A percentile compares a stretch with the other conserved stretches of the same genome.
Evolutionary conservation across 2,113 vertebrate species (phyloP).

Genomic region (Carassius carassius): DNA sequence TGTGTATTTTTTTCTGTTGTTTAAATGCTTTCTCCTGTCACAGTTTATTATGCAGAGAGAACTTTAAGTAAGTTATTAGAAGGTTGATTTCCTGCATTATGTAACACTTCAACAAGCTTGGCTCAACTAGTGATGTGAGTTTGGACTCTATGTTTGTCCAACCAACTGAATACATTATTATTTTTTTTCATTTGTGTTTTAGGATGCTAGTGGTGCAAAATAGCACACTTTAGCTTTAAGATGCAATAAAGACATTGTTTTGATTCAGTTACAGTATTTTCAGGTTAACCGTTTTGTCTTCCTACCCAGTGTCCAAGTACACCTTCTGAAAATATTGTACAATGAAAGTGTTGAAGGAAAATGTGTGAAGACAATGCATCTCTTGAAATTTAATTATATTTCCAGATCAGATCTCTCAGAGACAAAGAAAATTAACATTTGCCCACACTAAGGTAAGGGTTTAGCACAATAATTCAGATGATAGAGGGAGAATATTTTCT

Average conservation of each 20-base stretch:
- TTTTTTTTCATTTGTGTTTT: neutral
- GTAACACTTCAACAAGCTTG: neutral
- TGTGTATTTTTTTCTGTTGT: neutral
- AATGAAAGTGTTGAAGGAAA: neutral
- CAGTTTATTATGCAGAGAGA: neutral
- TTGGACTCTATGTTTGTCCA: neutral
- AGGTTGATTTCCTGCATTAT: neutral
- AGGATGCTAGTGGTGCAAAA: neutral
- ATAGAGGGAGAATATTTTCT: constrained; percentile 23
- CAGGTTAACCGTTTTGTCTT: neutral
- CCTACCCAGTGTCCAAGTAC: neutral
- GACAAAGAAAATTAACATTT: constrained; percentile 7
- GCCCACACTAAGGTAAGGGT: constrained; percentile 15
- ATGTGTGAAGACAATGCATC: constrained; percentile 11
- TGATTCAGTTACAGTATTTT: neutral
- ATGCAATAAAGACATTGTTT: neutral
- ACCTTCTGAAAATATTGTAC: neutral
- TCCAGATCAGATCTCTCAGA: constrained; percentile 11
- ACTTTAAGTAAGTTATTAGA: neutral
- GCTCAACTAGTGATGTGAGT: neutral
- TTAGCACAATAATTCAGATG: constrained; percentile 12
- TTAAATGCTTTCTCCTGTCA: neutral
- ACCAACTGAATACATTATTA: neutral
- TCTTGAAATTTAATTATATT: constrained; percentile 30
- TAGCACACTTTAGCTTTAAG: neutral